A percentile compares a stretch with the other conserved stretches of the same genome.
These are phyloP conservation scores for Drosophila nigromelanica DNA, from an alignment of 1,140 invertebrate species.

Conservation along the genomic window DNA sequence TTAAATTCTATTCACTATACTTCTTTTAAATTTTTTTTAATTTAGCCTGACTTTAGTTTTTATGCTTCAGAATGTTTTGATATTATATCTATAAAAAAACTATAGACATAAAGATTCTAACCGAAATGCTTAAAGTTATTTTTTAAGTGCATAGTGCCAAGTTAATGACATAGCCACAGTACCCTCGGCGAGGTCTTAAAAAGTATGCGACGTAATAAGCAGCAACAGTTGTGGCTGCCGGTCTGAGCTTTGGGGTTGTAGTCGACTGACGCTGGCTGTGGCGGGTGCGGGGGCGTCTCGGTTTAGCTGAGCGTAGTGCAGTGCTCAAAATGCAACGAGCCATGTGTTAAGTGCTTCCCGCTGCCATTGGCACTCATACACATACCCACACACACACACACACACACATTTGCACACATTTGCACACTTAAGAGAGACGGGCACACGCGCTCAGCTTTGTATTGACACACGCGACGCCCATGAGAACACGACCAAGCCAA, in stretches of 20 bases:
- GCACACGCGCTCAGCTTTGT: slow-evolving; percentile 57
- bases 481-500: slow-evolving; percentile 38
- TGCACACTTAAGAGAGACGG: slow-evolving; percentile 22
- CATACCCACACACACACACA: slow-evolving; percentile 28
- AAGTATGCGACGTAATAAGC: slow-evolving; percentile 40
- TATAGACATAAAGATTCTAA: not conserved
- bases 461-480: slow-evolving; percentile 64
- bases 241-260: slow-evolving; percentile 15
- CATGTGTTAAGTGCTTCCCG: slow-evolving; percentile 50
- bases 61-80: not conserved
- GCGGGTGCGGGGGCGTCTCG: not conserved
- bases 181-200: not conserved
- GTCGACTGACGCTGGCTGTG: slow-evolving; percentile 1
- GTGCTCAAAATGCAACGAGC: slow-evolving; percentile 65
- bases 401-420: slow-evolving; percentile 1
- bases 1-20: too few species aligned
- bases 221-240: slow-evolving; percentile 64
- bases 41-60: too few species aligned
- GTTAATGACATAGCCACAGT: slow-evolving; percentile 2
- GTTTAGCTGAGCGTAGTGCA: slow-evolving; percentile 32
- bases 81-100: not conserved
- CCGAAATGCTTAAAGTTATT: not conserved
- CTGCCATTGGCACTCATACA: slow-evolving; percentile 47
- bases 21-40: too few species aligned
- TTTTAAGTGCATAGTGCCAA: not conserved